Base-by-base conservation (phyloP, 2,113 vertebrate species). In the Colaptes auratus region DNA sequence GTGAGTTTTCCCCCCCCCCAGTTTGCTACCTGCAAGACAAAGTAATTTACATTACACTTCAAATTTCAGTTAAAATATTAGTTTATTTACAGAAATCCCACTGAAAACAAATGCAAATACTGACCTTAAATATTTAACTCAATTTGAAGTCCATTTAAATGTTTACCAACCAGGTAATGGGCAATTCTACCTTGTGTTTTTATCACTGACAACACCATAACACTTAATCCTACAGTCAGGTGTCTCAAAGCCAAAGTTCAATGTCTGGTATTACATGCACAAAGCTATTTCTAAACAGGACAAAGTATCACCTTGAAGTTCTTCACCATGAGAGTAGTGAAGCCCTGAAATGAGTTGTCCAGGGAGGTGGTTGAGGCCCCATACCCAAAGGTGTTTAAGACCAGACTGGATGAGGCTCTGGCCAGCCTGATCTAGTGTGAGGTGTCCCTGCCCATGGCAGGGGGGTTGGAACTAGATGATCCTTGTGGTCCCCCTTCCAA, bases 171-270 rank as follows among this genome's bases (percentile, higher is more conserved):
- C 44, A 50, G 25, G 46, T 89, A 59, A 80, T 31, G 15, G 77
- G 88, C 89, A 87, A 84, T 87, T 79, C 28, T 85, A 31, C 35
- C 39, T 59, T 36, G 13, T 35, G 36, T 52, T 92, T 89, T 88
- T 75, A 93, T 69, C 44, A 60, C 76, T 80, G 70, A 36, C 25
- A 75, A 15, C 56, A 61, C 10, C 20, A 1, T 21, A 86, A 81
- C 9, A 58, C 9, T 53, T 52, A 86, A 72, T 53, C 39, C 70
- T 53, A 48, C 2, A 78, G 52, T 31, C 55, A 59, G 65, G 46
- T 31, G 46, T 33, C 71, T 89, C 70, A 89, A 82, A 86, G 10
- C 10, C 72, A 50, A 92, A 95, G 95, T 89, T 85, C 95, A 93
- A 87, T 0, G 11, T 85, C 30, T 74, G 67, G 25, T 31, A 90